Percentiles rank a stretch among this genome's conserved stretches.
Conservation (phyloP, 2,888 invertebrate species). For the Adelognathus sp. region DNA sequence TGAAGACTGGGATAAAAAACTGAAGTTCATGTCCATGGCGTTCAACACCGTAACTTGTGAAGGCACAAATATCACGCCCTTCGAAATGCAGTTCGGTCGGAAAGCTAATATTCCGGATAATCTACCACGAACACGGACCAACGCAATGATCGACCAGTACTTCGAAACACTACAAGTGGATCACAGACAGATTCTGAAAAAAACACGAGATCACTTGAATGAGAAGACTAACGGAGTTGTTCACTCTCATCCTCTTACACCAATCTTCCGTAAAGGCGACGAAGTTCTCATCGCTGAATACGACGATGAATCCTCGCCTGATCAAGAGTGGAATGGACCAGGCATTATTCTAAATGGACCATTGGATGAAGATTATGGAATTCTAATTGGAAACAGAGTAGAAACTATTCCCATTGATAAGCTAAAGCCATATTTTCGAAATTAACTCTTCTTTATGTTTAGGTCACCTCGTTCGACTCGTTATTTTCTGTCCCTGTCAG, state of each 20-base stretch:
- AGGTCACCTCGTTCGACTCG: too few relatives aligned
- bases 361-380: too few relatives aligned
- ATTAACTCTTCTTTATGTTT: too few relatives aligned
- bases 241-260: not conserved
- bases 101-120: not conserved
- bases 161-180: not conserved
- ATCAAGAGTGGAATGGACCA: too few relatives aligned
- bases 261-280: not conserved
- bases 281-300: conserved; percentile 8
- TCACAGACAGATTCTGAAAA: not conserved
- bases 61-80: not conserved
- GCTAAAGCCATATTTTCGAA: too few relatives aligned
- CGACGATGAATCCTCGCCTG: too few relatives aligned
- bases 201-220: not conserved
- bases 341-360: too few relatives aligned
- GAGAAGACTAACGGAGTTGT: not conserved
- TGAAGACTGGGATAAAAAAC: not conserved
- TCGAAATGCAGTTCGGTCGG: conserved; percentile 8
- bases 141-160: not conserved
- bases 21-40: not conserved
- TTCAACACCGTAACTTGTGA: not conserved
- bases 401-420: too few relatives aligned
- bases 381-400: too few relatives aligned
- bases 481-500: too few relatives aligned
- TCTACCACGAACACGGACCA: not conserved